Base-by-base conservation (phyloP, 2,797 vertebrate genomes). In the Enteromius viviparus region DNA sequence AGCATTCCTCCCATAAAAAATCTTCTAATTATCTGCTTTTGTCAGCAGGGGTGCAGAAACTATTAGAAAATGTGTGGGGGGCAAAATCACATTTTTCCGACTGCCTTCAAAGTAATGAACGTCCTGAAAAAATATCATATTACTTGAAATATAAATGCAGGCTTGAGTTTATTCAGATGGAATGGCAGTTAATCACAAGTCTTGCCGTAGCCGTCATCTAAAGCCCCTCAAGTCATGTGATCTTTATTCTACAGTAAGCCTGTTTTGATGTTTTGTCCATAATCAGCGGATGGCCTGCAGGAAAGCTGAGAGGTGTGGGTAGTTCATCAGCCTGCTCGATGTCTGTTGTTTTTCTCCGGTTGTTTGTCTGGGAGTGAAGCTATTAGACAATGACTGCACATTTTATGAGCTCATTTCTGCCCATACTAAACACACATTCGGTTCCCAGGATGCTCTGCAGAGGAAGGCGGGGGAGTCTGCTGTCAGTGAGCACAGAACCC, bases 341-440 rank as follows among this genome's bases (percentile, higher is more conserved):
- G 89, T 82, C 91, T 91, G 87, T 88, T 92, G 87, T 88, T 88
- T 64, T 89, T 89, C 90, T 93, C 86, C 10, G 70, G 86, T 88
- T 92, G 88, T 88, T 89, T 69, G 89, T 87, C 90, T 92, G 86
- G 88, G 87, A 89, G 89, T 87, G 88, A 89, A 87, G 88, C 93
- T 90, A 92, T 92, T 91, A 91, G 90, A 92, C 90, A 89, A 74
- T 88, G 82, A 77, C 86, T 69, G 84, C 89, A 91, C 90, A 93
- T 92, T 91, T 91, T 89, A 90, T 81, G 53, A 90, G 91, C 92
- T 94, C 90, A 91, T 94, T 94, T 92, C 86, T 89, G 85, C 86
- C 75, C 76, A 90, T 78, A 88, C 89, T 80, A 80, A 89, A 80
- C 84, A 87, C 82, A 89, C 81, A 84, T 80, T 23, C 26, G 76